Conservation (phyloP, 2,113 vertebrate genomes). For the Oxygymnocypris stewartii region DNA sequence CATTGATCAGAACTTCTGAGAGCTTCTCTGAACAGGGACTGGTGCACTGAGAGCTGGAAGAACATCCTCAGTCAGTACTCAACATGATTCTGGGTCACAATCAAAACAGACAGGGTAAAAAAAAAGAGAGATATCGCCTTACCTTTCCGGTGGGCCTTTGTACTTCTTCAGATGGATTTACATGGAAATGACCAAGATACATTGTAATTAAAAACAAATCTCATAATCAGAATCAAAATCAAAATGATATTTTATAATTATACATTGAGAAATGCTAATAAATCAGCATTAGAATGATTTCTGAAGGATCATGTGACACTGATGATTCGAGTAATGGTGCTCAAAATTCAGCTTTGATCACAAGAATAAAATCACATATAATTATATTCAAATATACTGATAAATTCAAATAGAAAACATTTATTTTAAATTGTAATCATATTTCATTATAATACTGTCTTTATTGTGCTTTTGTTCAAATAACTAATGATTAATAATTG, state of each 20-base stretch:
- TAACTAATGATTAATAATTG: no score
- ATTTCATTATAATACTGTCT: neutral
- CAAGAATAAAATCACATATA: neutral
- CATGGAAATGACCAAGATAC: neutral
- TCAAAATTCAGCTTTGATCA: neutral
- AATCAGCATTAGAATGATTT: neutral
- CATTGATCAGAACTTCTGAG: conserved; percentile 36
- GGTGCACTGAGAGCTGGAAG: conserved; percentile 38
- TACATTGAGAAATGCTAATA: neutral
- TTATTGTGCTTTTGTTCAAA: neutral
- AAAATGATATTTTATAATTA: neutral
- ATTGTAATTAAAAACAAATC: neutral
- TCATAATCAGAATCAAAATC: neutral
- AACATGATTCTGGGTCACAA: neutral
- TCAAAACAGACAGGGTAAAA: neutral
- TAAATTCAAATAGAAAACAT: neutral
- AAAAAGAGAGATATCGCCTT: neutral
- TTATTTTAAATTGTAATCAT: neutral
- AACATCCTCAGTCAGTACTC: conserved; percentile 15
- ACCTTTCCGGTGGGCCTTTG: conserved; percentile 37
- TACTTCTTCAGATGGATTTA: conserved; percentile 36
- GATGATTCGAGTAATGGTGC: neutral
- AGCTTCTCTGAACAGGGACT: conserved; percentile 25
- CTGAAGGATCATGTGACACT: neutral
- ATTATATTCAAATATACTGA: no score